Conservation (phyloP, 2,113 vertebrate species). For the Lagopus muta region DNA sequence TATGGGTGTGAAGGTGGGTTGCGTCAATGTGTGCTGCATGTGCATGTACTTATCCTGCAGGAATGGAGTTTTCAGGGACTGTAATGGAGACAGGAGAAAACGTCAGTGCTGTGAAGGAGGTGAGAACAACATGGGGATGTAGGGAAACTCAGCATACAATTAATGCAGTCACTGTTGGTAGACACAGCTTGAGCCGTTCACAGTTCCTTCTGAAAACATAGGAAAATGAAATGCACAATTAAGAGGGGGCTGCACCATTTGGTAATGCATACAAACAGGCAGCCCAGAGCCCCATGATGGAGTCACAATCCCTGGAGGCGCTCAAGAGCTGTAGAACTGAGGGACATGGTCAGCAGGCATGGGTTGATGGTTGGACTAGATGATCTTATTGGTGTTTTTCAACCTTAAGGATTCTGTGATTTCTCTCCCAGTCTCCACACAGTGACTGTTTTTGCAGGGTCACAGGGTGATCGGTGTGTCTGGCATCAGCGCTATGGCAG, state of each 20-base stretch:
- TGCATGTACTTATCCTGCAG: slow-evolving; percentile 33
- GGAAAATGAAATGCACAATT: slow-evolving; percentile 5
- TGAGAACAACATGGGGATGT: neutral
- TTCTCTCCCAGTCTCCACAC: neutral
- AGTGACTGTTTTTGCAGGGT: slow-evolving; percentile 40
- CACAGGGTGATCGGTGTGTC: slow-evolving; percentile 27
- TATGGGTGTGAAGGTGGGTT: neutral
- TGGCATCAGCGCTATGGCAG: neutral
- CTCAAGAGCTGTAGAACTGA: no score
- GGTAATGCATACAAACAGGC: no score
- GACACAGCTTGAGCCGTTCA: neutral
- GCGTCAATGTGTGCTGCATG: neutral
- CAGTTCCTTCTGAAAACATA: neutral
- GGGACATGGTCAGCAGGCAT: no score
- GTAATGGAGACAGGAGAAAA: slow-evolving; percentile 62
- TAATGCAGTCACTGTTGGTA: neutral
- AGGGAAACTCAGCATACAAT: neutral
- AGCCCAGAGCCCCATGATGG: no score
- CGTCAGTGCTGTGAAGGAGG: slow-evolving; percentile 51
- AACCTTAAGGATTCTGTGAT: no score
- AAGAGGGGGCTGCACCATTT: neutral
- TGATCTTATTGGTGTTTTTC: no score
- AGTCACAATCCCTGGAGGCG: no score
- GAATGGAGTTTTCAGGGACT: slow-evolving; percentile 70
- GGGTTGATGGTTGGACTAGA: no score